phyloP scores from a whole-genome alignment of 2,797 vertebrate species.

The Morus bassanus region DNA sequence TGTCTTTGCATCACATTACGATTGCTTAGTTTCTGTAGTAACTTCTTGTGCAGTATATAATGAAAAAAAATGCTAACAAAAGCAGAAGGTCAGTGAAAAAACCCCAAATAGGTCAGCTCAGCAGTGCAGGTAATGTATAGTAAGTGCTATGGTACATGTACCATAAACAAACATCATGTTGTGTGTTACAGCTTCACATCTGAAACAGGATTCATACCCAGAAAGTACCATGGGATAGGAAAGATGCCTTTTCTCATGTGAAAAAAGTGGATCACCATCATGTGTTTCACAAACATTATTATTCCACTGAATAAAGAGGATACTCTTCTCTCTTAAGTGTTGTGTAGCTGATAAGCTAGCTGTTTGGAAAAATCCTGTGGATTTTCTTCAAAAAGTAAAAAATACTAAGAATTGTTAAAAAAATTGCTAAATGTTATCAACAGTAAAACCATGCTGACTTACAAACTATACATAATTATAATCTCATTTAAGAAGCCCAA shows the following conservation, averaged over 20 bases:
- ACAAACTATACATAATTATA: background rate
- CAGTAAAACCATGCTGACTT: background rate
- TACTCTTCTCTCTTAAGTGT: background rate
- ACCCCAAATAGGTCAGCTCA: background rate
- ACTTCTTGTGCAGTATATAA: background rate
- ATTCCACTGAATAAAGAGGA: background rate
- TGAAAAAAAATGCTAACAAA: background rate
- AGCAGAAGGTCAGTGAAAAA: background rate
- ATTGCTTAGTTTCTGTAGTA: background rate
- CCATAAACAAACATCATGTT: background rate
- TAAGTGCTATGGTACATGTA: background rate
- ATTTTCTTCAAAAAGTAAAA: background rate
- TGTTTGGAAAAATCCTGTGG: background rate
- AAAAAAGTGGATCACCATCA: background rate
- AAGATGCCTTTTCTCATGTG: fast-evolving
- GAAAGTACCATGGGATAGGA: background rate
- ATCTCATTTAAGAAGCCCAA: background rate
- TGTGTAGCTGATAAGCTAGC: background rate
- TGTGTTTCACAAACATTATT: background rate
- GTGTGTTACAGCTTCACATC: background rate
- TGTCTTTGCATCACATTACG: background rate
- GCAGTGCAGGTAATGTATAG: background rate
- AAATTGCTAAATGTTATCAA: background rate
- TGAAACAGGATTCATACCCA: background rate
- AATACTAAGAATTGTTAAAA: background rate